Evolutionary conservation across 2,797 vertebrate genomes (phyloP).

Genomic region (Schizopygopsis pylzovi): DNA sequence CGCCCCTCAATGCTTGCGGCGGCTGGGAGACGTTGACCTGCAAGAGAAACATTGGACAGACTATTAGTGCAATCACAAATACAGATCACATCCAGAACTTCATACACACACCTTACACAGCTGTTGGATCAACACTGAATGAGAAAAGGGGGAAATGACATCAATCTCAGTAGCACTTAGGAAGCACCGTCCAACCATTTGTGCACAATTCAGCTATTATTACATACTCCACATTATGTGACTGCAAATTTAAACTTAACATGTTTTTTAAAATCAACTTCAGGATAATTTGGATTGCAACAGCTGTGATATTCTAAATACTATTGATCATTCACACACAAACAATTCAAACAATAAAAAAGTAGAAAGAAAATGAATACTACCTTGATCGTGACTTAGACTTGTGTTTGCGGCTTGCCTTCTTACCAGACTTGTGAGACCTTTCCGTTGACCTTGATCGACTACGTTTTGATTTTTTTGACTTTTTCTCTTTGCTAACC

Average conservation of each 20-base stretch:
- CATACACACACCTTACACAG: slow-evolving; percentile 48
- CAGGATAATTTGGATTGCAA: neutral
- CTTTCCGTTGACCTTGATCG: slow-evolving; percentile 97
- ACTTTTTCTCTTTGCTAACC: slow-evolving; percentile 97
- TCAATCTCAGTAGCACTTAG: slow-evolving; percentile 22
- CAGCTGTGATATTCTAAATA: neutral
- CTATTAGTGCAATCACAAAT: slow-evolving; percentile 66
- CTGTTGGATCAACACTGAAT: slow-evolving; percentile 45
- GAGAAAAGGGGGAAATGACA: slow-evolving; percentile 37
- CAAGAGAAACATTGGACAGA: slow-evolving; percentile 79
- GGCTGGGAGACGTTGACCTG: slow-evolving; percentile 93
- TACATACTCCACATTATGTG: slow-evolving; percentile 20
- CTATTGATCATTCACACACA: slow-evolving; percentile 36
- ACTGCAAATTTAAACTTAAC: neutral
- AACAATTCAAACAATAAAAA: slow-evolving; percentile 63
- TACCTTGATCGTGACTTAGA: slow-evolving; percentile 99
- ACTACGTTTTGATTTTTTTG: slow-evolving; percentile 98
- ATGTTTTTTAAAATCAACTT: neutral
- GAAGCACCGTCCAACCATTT: slow-evolving; percentile 22
- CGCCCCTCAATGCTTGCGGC: slow-evolving; percentile 93
- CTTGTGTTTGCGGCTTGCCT: slow-evolving; percentile 99
- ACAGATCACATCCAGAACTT: slow-evolving; percentile 33
- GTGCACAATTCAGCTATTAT: neutral
- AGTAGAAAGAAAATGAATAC: slow-evolving; percentile 90
- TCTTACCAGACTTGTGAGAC: slow-evolving; percentile 99